A percentile compares a stretch with the other conserved stretches of the same genome.
Evolutionary conservation across 2,888 invertebrate species (phyloP).

Genomic region (Leptinotarsa rubiginosa): DNA sequence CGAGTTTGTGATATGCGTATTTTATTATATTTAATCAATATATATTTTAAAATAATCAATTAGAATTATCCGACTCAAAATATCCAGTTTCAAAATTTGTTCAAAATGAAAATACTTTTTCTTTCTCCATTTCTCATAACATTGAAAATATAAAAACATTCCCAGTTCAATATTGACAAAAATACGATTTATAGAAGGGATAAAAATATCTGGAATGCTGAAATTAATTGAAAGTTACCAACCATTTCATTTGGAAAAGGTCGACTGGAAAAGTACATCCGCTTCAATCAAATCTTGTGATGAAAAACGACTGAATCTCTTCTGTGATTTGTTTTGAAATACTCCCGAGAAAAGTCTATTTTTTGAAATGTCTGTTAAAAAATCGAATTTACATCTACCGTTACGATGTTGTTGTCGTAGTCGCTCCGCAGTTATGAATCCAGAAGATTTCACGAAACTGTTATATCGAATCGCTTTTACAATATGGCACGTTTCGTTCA

Average conservation of each 20-base stretch:
- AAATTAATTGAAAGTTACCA: neutral
- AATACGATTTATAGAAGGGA: no score
- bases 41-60: no score
- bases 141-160: no score
- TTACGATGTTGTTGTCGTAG: constrained; percentile 53
- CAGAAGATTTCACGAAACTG: constrained; percentile 70
- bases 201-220: no score
- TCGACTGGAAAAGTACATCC: neutral
- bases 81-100: no score
- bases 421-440: constrained; percentile 54
- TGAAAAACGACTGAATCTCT: constrained; percentile 27
- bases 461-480: constrained; percentile 80
- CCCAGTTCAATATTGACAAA: no score
- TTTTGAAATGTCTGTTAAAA: constrained; percentile 52
- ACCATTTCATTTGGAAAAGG: neutral
- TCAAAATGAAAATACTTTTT: no score
- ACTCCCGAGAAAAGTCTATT: neutral
- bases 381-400: constrained; percentile 50
- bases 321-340: constrained; percentile 31
- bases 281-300: constrained; percentile 37
- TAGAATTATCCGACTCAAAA: no score
- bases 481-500: constrained; percentile 80
- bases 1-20: no score
- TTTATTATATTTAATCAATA: no score
- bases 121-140: no score